Percentiles rank a stretch among this genome's conserved stretches.
Conservation (phyloP, 2,888 invertebrate genomes). For the Fragum fragum region DNA sequence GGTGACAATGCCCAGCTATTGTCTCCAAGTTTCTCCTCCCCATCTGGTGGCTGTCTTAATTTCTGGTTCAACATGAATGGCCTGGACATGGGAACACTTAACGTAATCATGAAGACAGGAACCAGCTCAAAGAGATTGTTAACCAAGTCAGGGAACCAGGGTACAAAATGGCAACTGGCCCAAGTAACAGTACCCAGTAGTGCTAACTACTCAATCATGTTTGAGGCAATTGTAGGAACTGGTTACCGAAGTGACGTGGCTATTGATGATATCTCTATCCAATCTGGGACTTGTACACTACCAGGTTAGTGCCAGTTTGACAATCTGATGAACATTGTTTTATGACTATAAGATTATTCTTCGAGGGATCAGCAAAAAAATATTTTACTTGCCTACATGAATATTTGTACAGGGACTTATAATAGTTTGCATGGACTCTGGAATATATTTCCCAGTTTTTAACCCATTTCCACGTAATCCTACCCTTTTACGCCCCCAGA, state of each 20-base stretch:
- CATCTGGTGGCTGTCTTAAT: constrained; percentile 76
- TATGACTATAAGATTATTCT: too few species aligned
- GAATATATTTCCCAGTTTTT: too few species aligned
- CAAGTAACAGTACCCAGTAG: constrained; percentile 67
- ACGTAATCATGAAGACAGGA: constrained; percentile 69
- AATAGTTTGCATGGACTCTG: too few species aligned
- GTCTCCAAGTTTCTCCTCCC: constrained; percentile 67
- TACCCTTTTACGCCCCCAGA: too few species aligned
- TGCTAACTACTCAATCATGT: constrained; percentile 73
- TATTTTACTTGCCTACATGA: too few species aligned
- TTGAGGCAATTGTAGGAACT: constrained; percentile 80
- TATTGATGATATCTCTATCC: constrained; percentile 82
- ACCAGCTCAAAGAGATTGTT: constrained; percentile 56
- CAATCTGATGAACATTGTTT: too few species aligned
- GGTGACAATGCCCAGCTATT: constrained; percentile 88
- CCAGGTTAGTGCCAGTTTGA: constrained; percentile 62
- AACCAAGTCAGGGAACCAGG: constrained; percentile 73
- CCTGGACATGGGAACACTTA: constrained; percentile 76
- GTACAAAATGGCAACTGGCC: constrained; percentile 73
- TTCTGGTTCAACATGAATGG: constrained; percentile 85
- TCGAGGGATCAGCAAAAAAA: too few species aligned
- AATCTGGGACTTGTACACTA: constrained; percentile 73
- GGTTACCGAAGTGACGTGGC: constrained; percentile 80
- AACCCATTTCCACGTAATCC: too few species aligned
- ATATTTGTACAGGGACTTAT: too few species aligned